Evolutionary conservation across 2,888 invertebrate species (phyloP).

Genomic region (Danaus chrysippus): DNA sequence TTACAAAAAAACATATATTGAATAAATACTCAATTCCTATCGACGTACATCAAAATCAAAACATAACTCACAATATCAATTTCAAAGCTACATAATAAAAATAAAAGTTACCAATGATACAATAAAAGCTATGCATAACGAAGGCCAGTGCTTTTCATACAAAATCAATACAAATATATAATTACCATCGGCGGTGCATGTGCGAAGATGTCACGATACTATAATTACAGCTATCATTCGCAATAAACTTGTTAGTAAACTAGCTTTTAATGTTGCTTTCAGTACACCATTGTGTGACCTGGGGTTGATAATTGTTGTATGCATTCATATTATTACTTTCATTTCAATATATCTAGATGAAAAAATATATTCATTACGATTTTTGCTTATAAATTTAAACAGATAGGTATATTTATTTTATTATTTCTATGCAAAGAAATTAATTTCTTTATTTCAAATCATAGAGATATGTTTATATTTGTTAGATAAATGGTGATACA

Average conservation of each 20-base stretch:
- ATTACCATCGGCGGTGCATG: slow-evolving; percentile 58
- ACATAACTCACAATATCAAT: too few relatives aligned
- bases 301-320: neutral
- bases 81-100: too few relatives aligned
- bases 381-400: too few relatives aligned
- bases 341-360: too few relatives aligned
- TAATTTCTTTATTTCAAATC: too few relatives aligned
- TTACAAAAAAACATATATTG: too few relatives aligned
- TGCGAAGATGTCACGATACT: slow-evolving; percentile 61
- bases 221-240: slow-evolving; percentile 75
- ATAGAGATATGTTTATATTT: neutral
- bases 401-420: too few relatives aligned
- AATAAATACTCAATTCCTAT: too few relatives aligned
- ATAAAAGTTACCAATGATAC: slow-evolving; percentile 15
- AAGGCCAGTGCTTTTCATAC: slow-evolving; percentile 51
- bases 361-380: too few relatives aligned
- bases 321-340: too few relatives aligned
- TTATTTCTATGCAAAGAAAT: too few relatives aligned
- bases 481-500: neutral
- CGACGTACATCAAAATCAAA: too few relatives aligned
- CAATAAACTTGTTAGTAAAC: slow-evolving; percentile 55
- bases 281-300: slow-evolving; percentile 2
- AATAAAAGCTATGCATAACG: slow-evolving; percentile 31
- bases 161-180: slow-evolving; percentile 69
- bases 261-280: neutral